These are phyloP conservation scores for Progne subis DNA, from an alignment of 2,113 vertebrate species.

Conservation along the genomic window DNA sequence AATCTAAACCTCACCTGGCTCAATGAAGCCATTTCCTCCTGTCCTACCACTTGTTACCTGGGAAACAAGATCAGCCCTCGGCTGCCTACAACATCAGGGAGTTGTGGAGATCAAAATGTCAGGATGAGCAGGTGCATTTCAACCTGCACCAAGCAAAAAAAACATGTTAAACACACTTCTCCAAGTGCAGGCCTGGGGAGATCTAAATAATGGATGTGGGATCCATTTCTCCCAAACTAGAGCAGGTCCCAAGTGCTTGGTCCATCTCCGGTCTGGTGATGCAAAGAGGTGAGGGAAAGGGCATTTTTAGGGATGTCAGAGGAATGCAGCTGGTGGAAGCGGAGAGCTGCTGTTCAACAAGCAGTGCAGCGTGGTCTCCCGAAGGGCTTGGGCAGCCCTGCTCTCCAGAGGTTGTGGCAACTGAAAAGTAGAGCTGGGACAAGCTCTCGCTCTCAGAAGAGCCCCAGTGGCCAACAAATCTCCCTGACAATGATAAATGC, in stretches of 20 bases:
- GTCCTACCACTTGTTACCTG: background rate
- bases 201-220: background rate
- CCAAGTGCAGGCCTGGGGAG: background rate
- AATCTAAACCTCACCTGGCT: background rate
- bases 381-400: background rate
- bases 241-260: background rate
- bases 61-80: background rate
- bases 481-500: constrained; percentile 61
- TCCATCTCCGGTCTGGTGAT: background rate
- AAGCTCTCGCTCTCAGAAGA: constrained; percentile 32
- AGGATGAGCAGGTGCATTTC: background rate
- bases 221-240: background rate
- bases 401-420: constrained; percentile 44
- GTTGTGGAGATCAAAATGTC: background rate
- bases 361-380: constrained; percentile 56
- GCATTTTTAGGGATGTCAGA: background rate
- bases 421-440: constrained; percentile 67
- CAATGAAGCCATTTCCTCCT: background rate
- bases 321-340: background rate
- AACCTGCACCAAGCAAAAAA: background rate
- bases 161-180: background rate
- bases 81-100: background rate
- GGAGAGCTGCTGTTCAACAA: constrained; percentile 35
- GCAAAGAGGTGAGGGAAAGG: background rate
- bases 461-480: constrained; percentile 61